Evolutionary conservation across 2,888 invertebrate genomes (phyloP).

Genomic region (Bruchidius siliquastri): DNA sequence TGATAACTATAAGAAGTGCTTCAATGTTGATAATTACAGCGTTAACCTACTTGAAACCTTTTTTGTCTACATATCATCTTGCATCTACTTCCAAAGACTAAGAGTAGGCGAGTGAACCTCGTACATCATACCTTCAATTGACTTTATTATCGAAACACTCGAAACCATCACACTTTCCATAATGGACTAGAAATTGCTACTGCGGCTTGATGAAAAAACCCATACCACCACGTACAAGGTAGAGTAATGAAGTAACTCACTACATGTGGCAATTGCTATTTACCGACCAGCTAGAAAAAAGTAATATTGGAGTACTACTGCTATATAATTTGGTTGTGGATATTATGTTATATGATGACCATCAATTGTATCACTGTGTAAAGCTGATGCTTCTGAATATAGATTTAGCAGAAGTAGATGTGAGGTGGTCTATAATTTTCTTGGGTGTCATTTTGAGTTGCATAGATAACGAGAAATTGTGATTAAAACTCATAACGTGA

Average conservation of each 20-base stretch:
- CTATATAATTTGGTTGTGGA: background rate
- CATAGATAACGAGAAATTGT: background rate
- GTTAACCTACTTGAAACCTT: too few relatives aligned
- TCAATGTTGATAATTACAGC: too few relatives aligned
- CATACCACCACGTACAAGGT: background rate
- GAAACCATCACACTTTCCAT: background rate
- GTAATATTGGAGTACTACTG: background rate
- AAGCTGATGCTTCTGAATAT: background rate
- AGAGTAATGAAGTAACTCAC: background rate
- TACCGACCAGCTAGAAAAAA: background rate
- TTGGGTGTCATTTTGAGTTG: background rate
- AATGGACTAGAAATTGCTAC: background rate
- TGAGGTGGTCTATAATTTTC: background rate
- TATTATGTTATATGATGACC: background rate
- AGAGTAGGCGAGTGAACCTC: too few relatives aligned
- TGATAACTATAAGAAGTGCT: too few relatives aligned
- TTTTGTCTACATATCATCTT: too few relatives aligned
- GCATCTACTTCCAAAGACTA: too few relatives aligned
- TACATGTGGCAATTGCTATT: background rate
- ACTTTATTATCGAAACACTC: background rate
- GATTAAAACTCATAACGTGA: background rate
- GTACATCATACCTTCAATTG: background rate
- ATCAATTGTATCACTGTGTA: background rate
- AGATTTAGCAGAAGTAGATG: background rate
- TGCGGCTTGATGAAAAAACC: background rate